A percentile compares a stretch with the other conserved stretches of the same genome.
Conservation (phyloP, 2,113 vertebrate species). For the Labeo rohita region DNA sequence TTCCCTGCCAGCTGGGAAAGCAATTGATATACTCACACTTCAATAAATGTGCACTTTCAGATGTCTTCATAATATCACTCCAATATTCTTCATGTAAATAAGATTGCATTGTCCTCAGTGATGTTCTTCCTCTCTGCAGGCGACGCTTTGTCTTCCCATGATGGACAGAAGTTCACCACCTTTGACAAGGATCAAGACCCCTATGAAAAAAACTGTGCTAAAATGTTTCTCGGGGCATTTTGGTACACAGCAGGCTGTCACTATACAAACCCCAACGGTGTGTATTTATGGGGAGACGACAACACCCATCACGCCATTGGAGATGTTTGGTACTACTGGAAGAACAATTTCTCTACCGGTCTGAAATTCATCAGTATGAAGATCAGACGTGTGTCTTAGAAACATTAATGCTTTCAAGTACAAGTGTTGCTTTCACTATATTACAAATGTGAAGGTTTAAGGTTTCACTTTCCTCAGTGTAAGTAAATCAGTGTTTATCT, state of each 20-base stretch:
- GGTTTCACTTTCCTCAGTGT: no score
- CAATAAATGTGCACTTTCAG: no score
- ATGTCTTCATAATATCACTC: no score
- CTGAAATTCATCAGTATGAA: slow-evolving; percentile 61
- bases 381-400: slow-evolving; percentile 51
- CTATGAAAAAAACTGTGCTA: slow-evolving; percentile 71
- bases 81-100: no score
- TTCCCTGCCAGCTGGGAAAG: no score
- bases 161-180: slow-evolving; percentile 81
- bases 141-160: slow-evolving; percentile 72
- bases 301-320: slow-evolving; percentile 37
- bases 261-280: slow-evolving; percentile 72
- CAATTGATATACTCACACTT: no score
- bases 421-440: no score
- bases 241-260: slow-evolving; percentile 77
- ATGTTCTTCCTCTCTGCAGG: slow-evolving; percentile 60
- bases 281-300: slow-evolving; percentile 61
- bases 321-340: slow-evolving; percentile 54
- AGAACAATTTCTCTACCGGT: slow-evolving; percentile 22
- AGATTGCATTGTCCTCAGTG: not conserved
- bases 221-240: slow-evolving; percentile 73
- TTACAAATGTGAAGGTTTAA: no score
- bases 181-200: slow-evolving; percentile 80
- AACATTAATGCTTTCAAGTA: not conserved
- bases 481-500: no score